Percentiles rank a stretch among this genome's conserved stretches.
Evolutionary conservation across 2,888 invertebrate genomes (phyloP).

Genomic region (Gerris lacustris): DNA sequence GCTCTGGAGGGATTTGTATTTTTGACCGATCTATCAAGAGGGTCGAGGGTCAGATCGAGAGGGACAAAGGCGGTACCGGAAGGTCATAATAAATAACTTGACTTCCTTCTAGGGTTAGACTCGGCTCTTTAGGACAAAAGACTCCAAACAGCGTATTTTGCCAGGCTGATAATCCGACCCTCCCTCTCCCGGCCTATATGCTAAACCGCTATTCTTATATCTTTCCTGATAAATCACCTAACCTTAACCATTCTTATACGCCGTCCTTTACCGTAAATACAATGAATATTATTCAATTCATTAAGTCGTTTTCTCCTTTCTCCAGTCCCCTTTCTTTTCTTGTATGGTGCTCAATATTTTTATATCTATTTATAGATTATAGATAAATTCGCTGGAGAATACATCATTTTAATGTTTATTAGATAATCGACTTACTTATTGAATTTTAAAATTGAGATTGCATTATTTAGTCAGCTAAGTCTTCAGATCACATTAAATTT

Average conservation of each 20-base stretch:
- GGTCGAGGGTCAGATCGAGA: slow-evolving; percentile 2
- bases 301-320: not conserved
- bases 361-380: no score
- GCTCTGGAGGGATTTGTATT: not conserved
- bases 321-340: not conserved
- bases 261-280: no score
- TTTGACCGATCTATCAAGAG: slow-evolving; percentile 5
- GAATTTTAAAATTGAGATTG: no score
- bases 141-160: slow-evolving; percentile 3
- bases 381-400: no score
- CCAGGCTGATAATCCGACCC: not conserved
- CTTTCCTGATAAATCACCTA: not conserved
- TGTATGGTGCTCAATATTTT: no score
- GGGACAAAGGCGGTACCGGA: not conserved
- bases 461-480: no score
- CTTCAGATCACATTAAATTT: no score
- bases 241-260: not conserved
- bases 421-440: no score
- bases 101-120: not conserved
- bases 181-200: not conserved
- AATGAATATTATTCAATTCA: not conserved
- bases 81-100: slow-evolving; percentile 3
- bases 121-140: not conserved
- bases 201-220: not conserved
- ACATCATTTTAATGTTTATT: no score